These are phyloP conservation scores for Mythimna loreyi DNA, from an alignment of 2,888 invertebrate species.

Conservation along the genomic window DNA sequence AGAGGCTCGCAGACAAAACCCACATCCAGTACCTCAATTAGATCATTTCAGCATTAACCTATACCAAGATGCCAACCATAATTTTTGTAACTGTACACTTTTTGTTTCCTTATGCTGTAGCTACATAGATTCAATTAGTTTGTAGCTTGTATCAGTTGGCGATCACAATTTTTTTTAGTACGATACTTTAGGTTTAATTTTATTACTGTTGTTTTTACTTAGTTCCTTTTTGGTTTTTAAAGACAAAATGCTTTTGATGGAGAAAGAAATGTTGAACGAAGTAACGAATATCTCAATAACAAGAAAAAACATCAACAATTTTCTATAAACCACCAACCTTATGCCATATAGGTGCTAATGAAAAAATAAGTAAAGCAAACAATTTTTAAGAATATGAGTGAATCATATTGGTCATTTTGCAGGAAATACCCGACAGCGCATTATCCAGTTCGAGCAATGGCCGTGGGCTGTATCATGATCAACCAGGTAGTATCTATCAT, in stretches of 20 bases:
- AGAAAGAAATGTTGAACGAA: background rate
- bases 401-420: conserved; percentile 65
- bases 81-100: background rate
- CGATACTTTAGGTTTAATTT: background rate
- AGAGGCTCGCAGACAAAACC: background rate
- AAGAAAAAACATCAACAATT: background rate
- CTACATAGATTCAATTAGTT: no score
- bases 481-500: conserved; percentile 65
- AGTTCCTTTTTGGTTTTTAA: background rate
- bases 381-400: conserved; percentile 48
- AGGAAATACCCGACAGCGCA: conserved; percentile 82
- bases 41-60: background rate
- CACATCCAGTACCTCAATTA: background rate
- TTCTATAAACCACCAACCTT: background rate
- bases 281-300: background rate
- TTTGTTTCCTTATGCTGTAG: background rate
- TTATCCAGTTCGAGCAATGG: conserved; percentile 80
- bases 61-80: background rate
- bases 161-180: background rate
- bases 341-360: conserved; percentile 22
- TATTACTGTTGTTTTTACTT: background rate
- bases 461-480: conserved; percentile 79
- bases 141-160: no score
- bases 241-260: background rate
- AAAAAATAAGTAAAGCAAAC: conserved; percentile 15